Percentiles rank a stretch among this genome's conserved stretches.
These are phyloP conservation scores for Sminthopsis crassicaudata DNA, from an alignment of 2,113 vertebrate genomes.

Conservation along the genomic window DNA sequence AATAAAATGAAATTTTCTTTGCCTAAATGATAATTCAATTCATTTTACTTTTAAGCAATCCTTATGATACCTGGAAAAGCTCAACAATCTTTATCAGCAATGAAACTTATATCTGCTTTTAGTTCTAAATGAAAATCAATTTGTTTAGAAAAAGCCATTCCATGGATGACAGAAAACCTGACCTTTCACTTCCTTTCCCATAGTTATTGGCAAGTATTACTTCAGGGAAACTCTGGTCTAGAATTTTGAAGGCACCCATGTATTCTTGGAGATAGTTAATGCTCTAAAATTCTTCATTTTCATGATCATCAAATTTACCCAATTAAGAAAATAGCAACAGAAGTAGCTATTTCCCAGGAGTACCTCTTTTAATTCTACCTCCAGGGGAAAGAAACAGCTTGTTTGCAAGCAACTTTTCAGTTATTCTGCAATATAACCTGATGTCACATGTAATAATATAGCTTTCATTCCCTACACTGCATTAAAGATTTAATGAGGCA, in stretches of 20 bases:
- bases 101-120: slow-evolving; percentile 31
- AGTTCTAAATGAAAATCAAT: slow-evolving; percentile 45
- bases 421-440: slow-evolving; percentile 49
- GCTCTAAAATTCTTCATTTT: not conserved
- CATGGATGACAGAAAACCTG: not conserved
- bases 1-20: not conserved
- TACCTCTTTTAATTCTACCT: slow-evolving; percentile 67
- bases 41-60: slow-evolving; percentile 14
- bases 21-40: not conserved
- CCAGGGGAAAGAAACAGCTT: slow-evolving; percentile 64
- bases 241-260: not conserved
- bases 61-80: slow-evolving; percentile 20
- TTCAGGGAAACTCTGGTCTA: not conserved
- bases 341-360: slow-evolving; percentile 42
- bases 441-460: slow-evolving; percentile 41
- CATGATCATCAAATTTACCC: slow-evolving; percentile 30
- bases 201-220: slow-evolving; percentile 24
- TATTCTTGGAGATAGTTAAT: not conserved
- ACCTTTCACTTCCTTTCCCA: slow-evolving; percentile 26
- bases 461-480: not conserved
- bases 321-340: slow-evolving; percentile 58
- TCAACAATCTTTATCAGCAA: slow-evolving; percentile 35
- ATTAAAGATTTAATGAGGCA: slow-evolving; percentile 67
- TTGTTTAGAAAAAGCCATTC: slow-evolving; percentile 37
- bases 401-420: slow-evolving; percentile 59